A percentile compares a stretch with the other conserved stretches of the same genome.
phyloP scores from a whole-genome alignment of 2,797 vertebrate genomes.

The Peromyscus melanophrys region DNA sequence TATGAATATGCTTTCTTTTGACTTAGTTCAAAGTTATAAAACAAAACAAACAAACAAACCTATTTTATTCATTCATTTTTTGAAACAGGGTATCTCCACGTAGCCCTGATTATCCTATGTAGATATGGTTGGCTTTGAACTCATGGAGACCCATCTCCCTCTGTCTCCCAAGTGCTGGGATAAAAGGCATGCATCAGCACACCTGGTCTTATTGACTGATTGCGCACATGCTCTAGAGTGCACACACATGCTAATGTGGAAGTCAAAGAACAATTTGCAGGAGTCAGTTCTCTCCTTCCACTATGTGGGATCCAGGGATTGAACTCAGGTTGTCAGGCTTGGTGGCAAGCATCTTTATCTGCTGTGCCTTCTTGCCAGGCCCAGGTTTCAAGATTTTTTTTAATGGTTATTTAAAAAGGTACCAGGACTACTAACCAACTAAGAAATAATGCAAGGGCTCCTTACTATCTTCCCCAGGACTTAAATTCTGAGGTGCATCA shows the following conservation, averaged over 20 bases:
- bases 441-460: not conserved
- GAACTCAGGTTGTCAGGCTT: not conserved
- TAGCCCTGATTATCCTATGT: not conserved
- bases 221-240: not conserved
- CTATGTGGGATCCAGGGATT: not conserved
- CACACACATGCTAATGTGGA: not conserved
- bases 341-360: not conserved
- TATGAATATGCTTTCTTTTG: not conserved
- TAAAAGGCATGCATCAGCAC: not conserved
- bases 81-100: not conserved
- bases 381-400: not conserved
- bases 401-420: not conserved
- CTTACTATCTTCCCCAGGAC: not conserved
- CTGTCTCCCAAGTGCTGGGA: not conserved
- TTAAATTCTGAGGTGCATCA: not conserved
- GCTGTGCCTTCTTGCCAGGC: too few species aligned
- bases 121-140: not conserved
- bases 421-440: not conserved
- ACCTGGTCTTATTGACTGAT: not conserved
- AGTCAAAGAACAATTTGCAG: not conserved
- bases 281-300: not conserved
- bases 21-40: not conserved
- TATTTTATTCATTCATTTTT: not conserved
- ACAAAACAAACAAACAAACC: not conserved
- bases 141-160: not conserved